Evolutionary conservation across 2,113 vertebrate species (phyloP).

Genomic region (Dicentrarchus labrax): DNA sequence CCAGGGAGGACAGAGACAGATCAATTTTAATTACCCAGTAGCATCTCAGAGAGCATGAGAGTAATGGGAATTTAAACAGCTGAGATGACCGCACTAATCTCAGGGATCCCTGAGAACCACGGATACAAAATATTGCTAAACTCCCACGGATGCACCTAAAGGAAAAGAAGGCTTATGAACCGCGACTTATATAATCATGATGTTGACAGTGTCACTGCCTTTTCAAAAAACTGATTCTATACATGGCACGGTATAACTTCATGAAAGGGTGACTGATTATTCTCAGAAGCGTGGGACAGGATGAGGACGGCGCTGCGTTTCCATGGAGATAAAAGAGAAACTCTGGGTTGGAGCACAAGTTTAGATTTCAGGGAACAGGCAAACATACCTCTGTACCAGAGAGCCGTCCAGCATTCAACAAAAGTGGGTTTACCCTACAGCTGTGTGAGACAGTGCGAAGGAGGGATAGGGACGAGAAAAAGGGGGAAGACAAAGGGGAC

Average conservation of each 20-base stretch:
- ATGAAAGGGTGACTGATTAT: conserved; percentile 41
- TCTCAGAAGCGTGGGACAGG: conserved; percentile 32
- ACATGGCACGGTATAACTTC: conserved; percentile 15
- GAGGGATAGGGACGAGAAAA: conserved; percentile 28
- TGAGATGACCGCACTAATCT: conserved; percentile 51
- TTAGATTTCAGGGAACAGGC: conserved; percentile 32
- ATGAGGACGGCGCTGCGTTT: conserved; percentile 38
- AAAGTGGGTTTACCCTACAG: conserved; percentile 46
- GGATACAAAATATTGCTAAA: conserved; percentile 33
- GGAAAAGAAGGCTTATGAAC: conserved; percentile 39
- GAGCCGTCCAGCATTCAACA: conserved; percentile 31
- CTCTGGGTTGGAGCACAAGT: conserved; percentile 33
- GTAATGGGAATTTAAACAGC: conserved; percentile 72
- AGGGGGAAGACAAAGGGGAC: background rate
- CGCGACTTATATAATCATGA: conserved; percentile 46
- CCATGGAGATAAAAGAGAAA: conserved; percentile 62
- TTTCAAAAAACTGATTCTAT: conserved; percentile 29
- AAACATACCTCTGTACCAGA: conserved; percentile 3
- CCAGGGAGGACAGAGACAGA: conserved; percentile 55
- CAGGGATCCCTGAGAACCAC: conserved; percentile 38
- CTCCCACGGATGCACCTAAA: conserved; percentile 43
- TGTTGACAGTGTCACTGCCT: conserved; percentile 21
- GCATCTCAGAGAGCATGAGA: conserved; percentile 57
- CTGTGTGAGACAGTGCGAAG: conserved; percentile 15
- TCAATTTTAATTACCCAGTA: conserved; percentile 78